A percentile compares a stretch with the other conserved stretches of the same genome.
Conservation (phyloP, 2,888 invertebrate genomes). For the Meloe dianella region DNA sequence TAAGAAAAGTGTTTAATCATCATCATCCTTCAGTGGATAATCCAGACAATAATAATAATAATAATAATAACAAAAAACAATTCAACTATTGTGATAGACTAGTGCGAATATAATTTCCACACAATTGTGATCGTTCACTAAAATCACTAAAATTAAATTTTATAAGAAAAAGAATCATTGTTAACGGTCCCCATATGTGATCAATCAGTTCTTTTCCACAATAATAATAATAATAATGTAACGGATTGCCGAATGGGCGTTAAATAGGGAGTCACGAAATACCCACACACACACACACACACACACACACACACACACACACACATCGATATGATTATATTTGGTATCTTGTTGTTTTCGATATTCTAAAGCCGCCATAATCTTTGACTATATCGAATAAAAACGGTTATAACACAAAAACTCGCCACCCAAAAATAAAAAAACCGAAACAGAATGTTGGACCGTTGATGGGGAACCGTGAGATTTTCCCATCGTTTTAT, state of each 20-base stretch:
- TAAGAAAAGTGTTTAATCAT: neutral
- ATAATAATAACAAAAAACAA: neutral
- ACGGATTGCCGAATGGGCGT: constrained; percentile 13
- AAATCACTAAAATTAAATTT: too few species aligned
- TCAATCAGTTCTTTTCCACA: neutral
- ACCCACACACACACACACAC: constrained; percentile 6
- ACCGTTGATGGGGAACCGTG: neutral
- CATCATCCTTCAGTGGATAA: neutral
- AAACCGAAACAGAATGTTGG: neutral
- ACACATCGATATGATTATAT: constrained; percentile 6
- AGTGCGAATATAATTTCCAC: neutral
- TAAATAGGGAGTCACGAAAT: constrained; percentile 10
- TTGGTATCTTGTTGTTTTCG: constrained; percentile 4
- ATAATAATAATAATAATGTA: too few species aligned
- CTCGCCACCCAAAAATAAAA: neutral
- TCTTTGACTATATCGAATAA: constrained; percentile 10
- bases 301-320: constrained; percentile 8
- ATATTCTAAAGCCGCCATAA: neutral
- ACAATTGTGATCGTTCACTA: too few species aligned
- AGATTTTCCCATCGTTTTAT: constrained; percentile 5
- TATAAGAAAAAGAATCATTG: neutral
- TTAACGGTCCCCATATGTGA: neutral
- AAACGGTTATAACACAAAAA: neutral
- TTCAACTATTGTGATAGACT: neutral
- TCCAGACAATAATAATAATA: neutral